Evolutionary conservation across 2,113 vertebrate genomes (phyloP).

Genomic region (Hemibagrus wyckioides): DNA sequence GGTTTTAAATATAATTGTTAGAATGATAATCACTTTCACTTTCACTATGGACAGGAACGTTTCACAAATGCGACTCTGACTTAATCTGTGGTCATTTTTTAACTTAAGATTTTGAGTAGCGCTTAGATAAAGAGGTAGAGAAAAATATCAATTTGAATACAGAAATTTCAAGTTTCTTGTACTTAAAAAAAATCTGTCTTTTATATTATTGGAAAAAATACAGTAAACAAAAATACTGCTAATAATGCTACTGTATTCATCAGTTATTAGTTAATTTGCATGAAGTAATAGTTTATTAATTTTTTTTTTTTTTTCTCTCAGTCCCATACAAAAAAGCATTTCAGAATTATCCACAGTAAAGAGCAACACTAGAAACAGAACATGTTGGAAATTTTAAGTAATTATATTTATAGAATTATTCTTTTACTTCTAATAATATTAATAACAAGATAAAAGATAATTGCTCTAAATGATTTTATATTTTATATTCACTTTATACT

Average conservation of each 20-base stretch:
- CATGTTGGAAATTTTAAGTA: neutral
- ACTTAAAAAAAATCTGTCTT: too few relatives aligned
- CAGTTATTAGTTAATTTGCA: neutral
- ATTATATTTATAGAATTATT: neutral
- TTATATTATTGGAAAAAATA: too few relatives aligned
- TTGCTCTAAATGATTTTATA: too few relatives aligned
- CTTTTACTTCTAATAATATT: too few relatives aligned
- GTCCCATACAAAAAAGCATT: neutral
- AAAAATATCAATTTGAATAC: neutral
- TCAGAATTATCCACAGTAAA: neutral
- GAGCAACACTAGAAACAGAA: neutral
- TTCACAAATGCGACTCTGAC: neutral
- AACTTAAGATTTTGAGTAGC: neutral
- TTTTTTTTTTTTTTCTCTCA: too few relatives aligned
- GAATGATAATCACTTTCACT: neutral
- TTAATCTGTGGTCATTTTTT: neutral
- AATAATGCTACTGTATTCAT: too few relatives aligned
- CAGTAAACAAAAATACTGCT: too few relatives aligned
- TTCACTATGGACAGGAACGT: neutral
- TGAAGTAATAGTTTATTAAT: neutral
- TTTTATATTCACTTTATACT: too few relatives aligned
- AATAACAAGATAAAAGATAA: neutral
- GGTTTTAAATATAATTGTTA: neutral
- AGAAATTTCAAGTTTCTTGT: neutral
- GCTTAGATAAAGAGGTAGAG: neutral